Base-by-base conservation (phyloP, 1,140 invertebrate species). In the Pollicipes pollicipes region DNA sequence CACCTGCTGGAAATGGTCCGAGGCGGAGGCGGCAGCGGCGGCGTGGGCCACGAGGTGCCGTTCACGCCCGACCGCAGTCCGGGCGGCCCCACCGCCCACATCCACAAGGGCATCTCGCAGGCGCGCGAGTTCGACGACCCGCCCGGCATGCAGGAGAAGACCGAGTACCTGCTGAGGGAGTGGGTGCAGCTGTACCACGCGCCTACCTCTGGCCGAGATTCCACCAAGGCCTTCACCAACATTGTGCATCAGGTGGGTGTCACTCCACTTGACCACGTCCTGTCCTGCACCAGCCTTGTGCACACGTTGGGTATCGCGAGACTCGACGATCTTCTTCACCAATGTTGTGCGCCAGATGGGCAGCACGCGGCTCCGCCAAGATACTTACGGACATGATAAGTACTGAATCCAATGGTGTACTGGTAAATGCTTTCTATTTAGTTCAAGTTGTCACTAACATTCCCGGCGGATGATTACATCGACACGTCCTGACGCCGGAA, bases 111-210 rank as follows among this genome's bases (percentile, higher is more conserved):
- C 68, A 93, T 97, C 76, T 78, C 81, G 27, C 83, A 93, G 83
- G 87, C 90, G 30, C 84, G 90, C 69, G 92, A 96, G 71, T 93
- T 88, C 74, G 93, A 96, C 77, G 95, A 98, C 83, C 94, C 95
- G 26, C 91, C 90, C 8, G 93, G 91, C 21, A 81, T 99, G 10
- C 88, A 93, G 76, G 95, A 97, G 76, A 98, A 98, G 79, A 96
- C 95, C 0, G 95, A 98, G 78, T 92, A 85, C 74, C 80, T 99
- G 1, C 81, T 99, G 13, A 84, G 93, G 26, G 96, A 99, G 77
- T 99, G 97, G 97, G 90, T 98, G 3, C 86, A 84, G 28, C 87
- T 97, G 77, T 95, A 95, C 77, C 87, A 94, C 77, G 88, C 86
- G 30, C 87, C 90, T 1, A 83, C 84, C 26, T 85, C 88, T 26